Evolutionary conservation across 2,797 vertebrate genomes (phyloP), one percentile per base, ranked within the genome.

Genomic region (Anniella stebbinsi): DNA sequence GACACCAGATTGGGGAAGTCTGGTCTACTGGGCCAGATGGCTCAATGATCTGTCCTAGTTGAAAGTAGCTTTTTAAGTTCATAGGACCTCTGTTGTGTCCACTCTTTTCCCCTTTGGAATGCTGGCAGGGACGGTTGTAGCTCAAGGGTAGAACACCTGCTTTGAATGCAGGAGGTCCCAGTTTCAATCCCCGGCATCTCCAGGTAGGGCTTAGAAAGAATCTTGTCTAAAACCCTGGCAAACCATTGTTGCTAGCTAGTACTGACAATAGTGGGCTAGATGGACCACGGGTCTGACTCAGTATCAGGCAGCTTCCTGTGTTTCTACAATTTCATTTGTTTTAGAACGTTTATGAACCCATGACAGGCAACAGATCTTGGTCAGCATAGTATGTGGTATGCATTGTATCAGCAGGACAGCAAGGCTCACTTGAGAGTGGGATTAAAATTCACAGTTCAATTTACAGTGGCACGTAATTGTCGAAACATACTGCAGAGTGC

Each of bases 401-500:
- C 51, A 92, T 66, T 0, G 0, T 87, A 73, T 84, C 88, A 88
- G 69, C 30, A 2, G 2, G 92, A 84, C 87, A 92, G 89, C 67
- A 91, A 80, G n/a, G 17, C 69, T 69, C 87, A 63, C 83, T 45
- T 83, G 93, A 89, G 90, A 60, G 28, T 51, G 28, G 63, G 78
- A 80, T 76, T 92, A 90, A 92, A 91, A 75, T 57, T n/a, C 10
- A 0, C 72, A 73, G 91, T 94, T 87, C 66, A 63, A 38, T 92
- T 93, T 89, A 78, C 48, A 87, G 78, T 63, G 85, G 48, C 36
- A 70, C 72, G 54, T 30, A 60, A 87, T 28, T 84, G 84, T 60
- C 81, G 90, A 87, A 90, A 89, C 78, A 92, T 94, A 91, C 69
- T 78, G 75, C 73, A 90, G 85, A 51, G 91, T 54, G 17, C 86